Percentiles rank a stretch among this genome's conserved stretches.
These are phyloP conservation scores for Aplochiton taeniatus DNA, from an alignment of 2,797 vertebrate genomes.

Conservation along the genomic window DNA sequence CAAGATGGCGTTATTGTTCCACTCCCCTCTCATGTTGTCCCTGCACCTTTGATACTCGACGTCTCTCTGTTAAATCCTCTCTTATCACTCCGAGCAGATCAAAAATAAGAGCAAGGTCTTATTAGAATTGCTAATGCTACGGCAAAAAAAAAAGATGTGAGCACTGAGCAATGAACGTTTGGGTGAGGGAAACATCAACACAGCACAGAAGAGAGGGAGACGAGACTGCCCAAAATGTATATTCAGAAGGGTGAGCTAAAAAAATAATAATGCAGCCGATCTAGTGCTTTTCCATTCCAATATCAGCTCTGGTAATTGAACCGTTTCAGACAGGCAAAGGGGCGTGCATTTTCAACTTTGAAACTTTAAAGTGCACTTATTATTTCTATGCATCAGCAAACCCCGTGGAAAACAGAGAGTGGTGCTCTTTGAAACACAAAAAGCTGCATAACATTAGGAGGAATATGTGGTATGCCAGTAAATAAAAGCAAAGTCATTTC, in stretches of 20 bases:
- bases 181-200: too few relatives aligned
- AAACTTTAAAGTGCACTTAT: slow-evolving; percentile 67
- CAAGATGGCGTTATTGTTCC: slow-evolving; percentile 45
- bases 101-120: slow-evolving; percentile 47
- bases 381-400: slow-evolving; percentile 61
- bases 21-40: slow-evolving; percentile 35
- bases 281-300: slow-evolving; percentile 21
- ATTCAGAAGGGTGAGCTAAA: slow-evolving; percentile 9
- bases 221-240: background rate
- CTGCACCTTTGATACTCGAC: slow-evolving; percentile 45
- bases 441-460: slow-evolving; percentile 51
- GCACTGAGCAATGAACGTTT: slow-evolving; percentile 16
- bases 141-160: slow-evolving; percentile 46
- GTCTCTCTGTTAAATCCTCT: slow-evolving; percentile 47
- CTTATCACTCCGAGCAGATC: slow-evolving; percentile 48
- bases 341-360: slow-evolving; percentile 29
- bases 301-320: slow-evolving; percentile 59
- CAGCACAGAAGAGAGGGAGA: background rate
- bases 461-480: slow-evolving; percentile 11
- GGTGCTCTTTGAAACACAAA: slow-evolving; percentile 47
- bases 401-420: slow-evolving; percentile 23
- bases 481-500: slow-evolving; percentile 8
- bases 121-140: slow-evolving; percentile 69
- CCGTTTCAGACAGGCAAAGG: slow-evolving; percentile 46
- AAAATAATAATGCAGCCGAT: background rate